A percentile compares a stretch with the other conserved stretches of the same genome.
These are phyloP conservation scores for Acanthurus lineatus DNA, from an alignment of 2,797 vertebrate genomes.

Conservation along the genomic window DNA sequence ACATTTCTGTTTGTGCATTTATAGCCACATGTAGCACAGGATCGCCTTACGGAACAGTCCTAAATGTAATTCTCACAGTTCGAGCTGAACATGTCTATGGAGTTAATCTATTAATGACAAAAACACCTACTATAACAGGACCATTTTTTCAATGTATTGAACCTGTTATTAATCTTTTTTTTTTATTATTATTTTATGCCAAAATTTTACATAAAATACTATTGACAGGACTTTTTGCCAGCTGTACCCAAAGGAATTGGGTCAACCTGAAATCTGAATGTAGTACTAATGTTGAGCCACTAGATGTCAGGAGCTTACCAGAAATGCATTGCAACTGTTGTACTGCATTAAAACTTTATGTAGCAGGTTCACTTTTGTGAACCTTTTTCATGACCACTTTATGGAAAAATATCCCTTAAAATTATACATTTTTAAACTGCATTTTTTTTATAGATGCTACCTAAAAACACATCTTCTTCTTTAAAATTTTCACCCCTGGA, in stretches of 20 bases:
- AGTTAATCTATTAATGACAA: neutral
- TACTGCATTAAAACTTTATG: neutral
- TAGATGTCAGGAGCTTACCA: constrained; percentile 52
- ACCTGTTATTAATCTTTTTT: too few relatives aligned
- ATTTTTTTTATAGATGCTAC: too few relatives aligned
- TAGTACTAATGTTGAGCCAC: constrained; percentile 33
- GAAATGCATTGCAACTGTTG: neutral
- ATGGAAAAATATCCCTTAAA: neutral
- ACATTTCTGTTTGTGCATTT: constrained; percentile 28
- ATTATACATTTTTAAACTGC: neutral
- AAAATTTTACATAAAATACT: too few relatives aligned
- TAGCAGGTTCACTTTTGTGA: neutral
- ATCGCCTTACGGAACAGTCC: neutral
- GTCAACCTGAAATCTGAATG: neutral
- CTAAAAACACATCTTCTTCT: too few relatives aligned
- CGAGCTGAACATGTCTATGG: neutral
- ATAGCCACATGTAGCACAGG: neutral
- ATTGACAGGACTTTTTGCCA: too few relatives aligned
- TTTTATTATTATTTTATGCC: too few relatives aligned
- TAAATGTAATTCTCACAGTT: too few relatives aligned
- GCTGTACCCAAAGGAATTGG: too few relatives aligned
- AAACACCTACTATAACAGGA: too few relatives aligned
- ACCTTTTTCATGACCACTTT: too few relatives aligned
- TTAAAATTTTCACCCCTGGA: neutral
- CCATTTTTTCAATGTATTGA: neutral